These are phyloP conservation scores for Ellobium chinense DNA, from an alignment of 2,888 invertebrate species.

Conservation along the genomic window DNA sequence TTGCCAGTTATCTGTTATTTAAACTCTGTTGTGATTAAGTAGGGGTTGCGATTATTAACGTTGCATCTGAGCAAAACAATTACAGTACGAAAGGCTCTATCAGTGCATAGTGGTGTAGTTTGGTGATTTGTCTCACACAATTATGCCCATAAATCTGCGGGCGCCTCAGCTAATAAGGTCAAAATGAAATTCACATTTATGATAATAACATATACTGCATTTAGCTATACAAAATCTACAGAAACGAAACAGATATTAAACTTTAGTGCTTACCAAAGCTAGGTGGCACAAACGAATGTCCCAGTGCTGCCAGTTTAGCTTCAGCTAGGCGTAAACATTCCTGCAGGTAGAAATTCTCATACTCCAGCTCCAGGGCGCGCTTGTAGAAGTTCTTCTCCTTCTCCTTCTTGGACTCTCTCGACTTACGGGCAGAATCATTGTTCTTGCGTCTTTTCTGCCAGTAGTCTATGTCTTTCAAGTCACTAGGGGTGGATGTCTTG, in stretches of 20 bases:
- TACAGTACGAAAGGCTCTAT: too few relatives aligned
- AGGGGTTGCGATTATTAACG: too few relatives aligned
- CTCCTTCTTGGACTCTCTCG: conserved; percentile 70
- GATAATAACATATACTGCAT: neutral
- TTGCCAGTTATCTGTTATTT: too few relatives aligned
- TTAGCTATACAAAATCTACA: neutral
- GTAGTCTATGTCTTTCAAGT: conserved; percentile 58
- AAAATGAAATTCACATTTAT: neutral
- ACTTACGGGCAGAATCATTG: conserved; percentile 70
- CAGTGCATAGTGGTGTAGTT: too few relatives aligned
- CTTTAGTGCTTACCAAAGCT: neutral
- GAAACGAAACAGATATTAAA: neutral
- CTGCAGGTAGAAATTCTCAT: conserved; percentile 63
- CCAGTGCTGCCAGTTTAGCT: conserved; percentile 50
- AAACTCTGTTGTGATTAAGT: too few relatives aligned
- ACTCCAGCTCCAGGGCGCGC: conserved; percentile 63
- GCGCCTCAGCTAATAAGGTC: too few relatives aligned
- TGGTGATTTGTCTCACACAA: too few relatives aligned
- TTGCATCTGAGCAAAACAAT: too few relatives aligned
- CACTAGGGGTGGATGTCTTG: conserved; percentile 41
- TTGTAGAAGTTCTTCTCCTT: conserved; percentile 65
- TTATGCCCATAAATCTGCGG: neutral
- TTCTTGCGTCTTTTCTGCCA: conserved; percentile 69
- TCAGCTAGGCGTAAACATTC: conserved; percentile 61
- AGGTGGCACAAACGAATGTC: conserved; percentile 34